A percentile compares a stretch with the other conserved stretches of the same genome.
Conservation (phyloP, 1,140 invertebrate genomes). For the Drosophila arawakana region DNA sequence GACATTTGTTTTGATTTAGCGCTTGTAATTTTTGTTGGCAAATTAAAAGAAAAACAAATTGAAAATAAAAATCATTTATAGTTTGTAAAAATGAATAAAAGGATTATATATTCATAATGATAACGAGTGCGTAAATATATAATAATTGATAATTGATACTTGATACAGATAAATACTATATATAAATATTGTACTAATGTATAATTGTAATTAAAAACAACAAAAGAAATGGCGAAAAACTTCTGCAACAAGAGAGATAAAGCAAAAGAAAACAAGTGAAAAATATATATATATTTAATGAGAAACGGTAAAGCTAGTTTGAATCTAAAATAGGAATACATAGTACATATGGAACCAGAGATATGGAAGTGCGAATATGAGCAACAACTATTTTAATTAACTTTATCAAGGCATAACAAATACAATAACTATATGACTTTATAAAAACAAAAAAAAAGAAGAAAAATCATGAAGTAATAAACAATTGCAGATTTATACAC, state of each 20-base stretch:
- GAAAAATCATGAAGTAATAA: constrained; percentile 30
- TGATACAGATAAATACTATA: constrained; percentile 16
- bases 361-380: constrained; percentile 48
- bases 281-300: constrained; percentile 56
- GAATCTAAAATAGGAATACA: constrained; percentile 75
- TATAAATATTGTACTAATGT: constrained; percentile 72
- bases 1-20: constrained; percentile 16
- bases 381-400: constrained; percentile 77
- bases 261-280: constrained; percentile 27
- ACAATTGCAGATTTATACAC: constrained; percentile 44
- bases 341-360: constrained; percentile 61
- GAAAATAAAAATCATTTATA: constrained; percentile 21
- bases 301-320: constrained; percentile 72
- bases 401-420: constrained; percentile 69
- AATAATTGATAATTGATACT: constrained; percentile 10
- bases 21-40: constrained; percentile 25
- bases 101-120: constrained; percentile 55
- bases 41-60: background rate
- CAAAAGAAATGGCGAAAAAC: constrained; percentile 11
- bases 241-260: constrained; percentile 49
- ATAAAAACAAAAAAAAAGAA: constrained; percentile 24
- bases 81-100: constrained; percentile 47
- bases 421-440: constrained; percentile 63
- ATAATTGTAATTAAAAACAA: constrained; percentile 65
- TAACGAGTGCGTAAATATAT: constrained; percentile 14